A percentile compares a stretch with the other conserved stretches of the same genome.
These are phyloP conservation scores for Mirza zaza DNA, from an alignment of 2,113 vertebrate genomes.

Conservation along the genomic window DNA sequence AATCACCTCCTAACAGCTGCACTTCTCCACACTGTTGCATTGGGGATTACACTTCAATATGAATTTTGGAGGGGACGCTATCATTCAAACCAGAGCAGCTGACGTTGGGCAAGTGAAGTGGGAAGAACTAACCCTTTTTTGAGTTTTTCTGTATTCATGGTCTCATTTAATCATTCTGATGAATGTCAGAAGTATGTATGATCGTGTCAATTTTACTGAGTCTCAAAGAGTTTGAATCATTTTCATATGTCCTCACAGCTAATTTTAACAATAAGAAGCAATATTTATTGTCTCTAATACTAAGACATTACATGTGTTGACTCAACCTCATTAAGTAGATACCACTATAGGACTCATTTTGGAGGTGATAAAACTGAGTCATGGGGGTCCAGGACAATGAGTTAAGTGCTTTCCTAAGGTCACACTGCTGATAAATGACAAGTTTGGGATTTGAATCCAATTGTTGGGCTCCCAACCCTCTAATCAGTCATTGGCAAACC, in stretches of 20 bases:
- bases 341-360: background rate
- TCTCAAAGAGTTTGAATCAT: background rate
- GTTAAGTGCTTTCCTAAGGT: background rate
- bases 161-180: background rate
- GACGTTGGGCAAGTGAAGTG: background rate
- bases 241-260: background rate
- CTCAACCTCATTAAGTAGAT: background rate
- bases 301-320: background rate
- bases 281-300: background rate
- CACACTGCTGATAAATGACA: background rate
- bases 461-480: background rate
- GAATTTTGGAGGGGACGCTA: background rate
- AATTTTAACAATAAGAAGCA: background rate
- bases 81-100: background rate
- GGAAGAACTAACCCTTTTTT: too few relatives aligned
- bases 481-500: background rate
- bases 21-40: background rate
- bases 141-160: background rate
- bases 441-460: background rate
- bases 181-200: background rate
- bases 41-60: background rate
- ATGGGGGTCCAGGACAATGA: background rate
- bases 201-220: background rate
- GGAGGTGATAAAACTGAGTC: background rate
- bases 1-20: background rate